A percentile compares a stretch with the other conserved stretches of the same genome.
Evolutionary conservation across 2,113 vertebrate species (phyloP).

Genomic region (Myotis davidii): DNA sequence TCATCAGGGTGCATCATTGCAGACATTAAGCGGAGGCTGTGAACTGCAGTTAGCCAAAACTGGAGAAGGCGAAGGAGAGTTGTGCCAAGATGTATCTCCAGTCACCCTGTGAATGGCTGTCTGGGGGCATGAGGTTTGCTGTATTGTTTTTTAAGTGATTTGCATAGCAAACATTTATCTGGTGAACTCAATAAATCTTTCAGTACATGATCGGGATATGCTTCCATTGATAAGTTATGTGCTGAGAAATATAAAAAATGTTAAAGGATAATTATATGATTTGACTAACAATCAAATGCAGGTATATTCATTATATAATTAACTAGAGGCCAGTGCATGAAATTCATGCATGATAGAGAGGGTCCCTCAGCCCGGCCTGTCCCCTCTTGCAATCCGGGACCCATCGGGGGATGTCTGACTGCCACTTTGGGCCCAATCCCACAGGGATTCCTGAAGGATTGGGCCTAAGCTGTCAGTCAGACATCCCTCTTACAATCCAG

Average conservation of each 20-base stretch:
- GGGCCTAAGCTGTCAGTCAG: too few relatives aligned
- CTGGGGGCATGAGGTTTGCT: background rate
- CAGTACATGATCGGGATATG: background rate
- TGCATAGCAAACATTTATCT: background rate
- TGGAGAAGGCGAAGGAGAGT: background rate
- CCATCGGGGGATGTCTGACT: too few relatives aligned
- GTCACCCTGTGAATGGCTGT: conserved; percentile 33
- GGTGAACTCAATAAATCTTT: background rate
- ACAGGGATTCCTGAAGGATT: too few relatives aligned
- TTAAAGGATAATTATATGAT: background rate
- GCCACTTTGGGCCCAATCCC: too few relatives aligned
- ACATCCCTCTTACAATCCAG: too few relatives aligned
- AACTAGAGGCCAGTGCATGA: too few relatives aligned
- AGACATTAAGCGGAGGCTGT: conserved; percentile 62
- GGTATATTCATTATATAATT: background rate
- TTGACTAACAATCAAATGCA: background rate
- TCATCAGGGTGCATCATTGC: conserved; percentile 74
- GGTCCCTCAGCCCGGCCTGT: too few relatives aligned
- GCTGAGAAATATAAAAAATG: conserved; percentile 4
- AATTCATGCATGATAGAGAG: too few relatives aligned
- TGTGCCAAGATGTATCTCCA: conserved; percentile 5
- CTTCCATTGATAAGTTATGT: background rate
- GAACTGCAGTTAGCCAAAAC: conserved; percentile 67
- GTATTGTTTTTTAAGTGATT: conserved; percentile 42
- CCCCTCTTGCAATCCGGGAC: too few relatives aligned